These are phyloP conservation scores for Paramormyrops kingsleyae DNA, from an alignment of 2,113 vertebrate species.

Conservation along the genomic window DNA sequence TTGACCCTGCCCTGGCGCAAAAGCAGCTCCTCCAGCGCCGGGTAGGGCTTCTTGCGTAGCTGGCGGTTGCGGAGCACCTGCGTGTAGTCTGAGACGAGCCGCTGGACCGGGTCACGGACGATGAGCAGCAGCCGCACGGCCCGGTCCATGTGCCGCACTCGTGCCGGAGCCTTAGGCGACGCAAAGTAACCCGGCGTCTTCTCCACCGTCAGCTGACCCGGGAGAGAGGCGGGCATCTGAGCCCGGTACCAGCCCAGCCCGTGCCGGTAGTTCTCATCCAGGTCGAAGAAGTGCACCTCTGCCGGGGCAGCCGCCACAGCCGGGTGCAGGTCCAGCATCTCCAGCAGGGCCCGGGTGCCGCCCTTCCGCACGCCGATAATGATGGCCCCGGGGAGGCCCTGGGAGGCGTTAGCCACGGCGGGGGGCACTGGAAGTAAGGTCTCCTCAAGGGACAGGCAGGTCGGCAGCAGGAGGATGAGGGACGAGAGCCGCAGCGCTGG, in stretches of 20 bases:
- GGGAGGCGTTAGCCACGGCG: conserved; percentile 9
- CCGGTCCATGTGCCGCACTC: conserved; percentile 57
- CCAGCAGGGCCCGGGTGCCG: conserved; percentile 72
- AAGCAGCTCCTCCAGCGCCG: conserved; percentile 58
- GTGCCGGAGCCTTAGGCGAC: conserved; percentile 51
- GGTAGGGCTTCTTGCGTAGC: conserved; percentile 60
- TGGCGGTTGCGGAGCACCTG: conserved; percentile 70
- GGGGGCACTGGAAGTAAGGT: background rate
- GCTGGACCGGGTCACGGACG: conserved; percentile 65
- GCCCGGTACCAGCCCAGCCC: conserved; percentile 72
- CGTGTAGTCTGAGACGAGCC: conserved; percentile 73
- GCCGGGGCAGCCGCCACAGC: conserved; percentile 75
- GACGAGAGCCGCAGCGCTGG: background rate
- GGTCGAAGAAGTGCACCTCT: conserved; percentile 78
- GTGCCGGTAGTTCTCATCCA: conserved; percentile 73
- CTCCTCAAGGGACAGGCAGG: background rate
- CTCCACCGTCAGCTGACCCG: conserved; percentile 63
- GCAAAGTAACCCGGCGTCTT: conserved; percentile 73
- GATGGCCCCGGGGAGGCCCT: conserved; percentile 74
- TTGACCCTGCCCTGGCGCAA: conserved; percentile 51
- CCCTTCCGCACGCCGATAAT: conserved; percentile 79
- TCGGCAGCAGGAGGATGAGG: background rate
- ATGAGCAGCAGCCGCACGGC: conserved; percentile 64
- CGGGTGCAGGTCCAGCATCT: conserved; percentile 76
- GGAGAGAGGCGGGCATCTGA: conserved; percentile 65